phyloP scores from a whole-genome alignment of 2,797 vertebrate species.

The Phrynocephalus guinanensis region DNA sequence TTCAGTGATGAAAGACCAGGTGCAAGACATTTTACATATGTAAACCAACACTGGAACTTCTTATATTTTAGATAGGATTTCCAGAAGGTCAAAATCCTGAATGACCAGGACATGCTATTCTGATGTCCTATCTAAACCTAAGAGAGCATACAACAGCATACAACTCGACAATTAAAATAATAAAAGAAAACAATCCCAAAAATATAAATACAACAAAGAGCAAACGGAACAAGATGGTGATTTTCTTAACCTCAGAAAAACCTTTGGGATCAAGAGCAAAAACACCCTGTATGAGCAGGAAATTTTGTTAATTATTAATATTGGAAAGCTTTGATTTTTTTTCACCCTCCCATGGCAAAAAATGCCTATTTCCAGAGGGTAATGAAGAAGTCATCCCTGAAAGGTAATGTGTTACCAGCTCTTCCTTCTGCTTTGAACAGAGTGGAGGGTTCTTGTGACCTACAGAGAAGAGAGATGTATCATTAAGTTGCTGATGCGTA shows the following conservation, averaged over 20 bases:
- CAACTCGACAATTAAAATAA: neutral
- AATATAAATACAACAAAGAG: neutral
- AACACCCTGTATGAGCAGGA: neutral
- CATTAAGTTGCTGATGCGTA: slow-evolving; percentile 53
- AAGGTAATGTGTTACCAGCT: slow-evolving; percentile 48
- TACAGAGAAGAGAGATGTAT: slow-evolving; percentile 48
- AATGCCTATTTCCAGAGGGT: slow-evolving; percentile 46
- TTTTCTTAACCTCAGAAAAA: slow-evolving; percentile 29
- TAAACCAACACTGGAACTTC: neutral
- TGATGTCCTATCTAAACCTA: neutral
- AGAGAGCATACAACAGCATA: neutral
- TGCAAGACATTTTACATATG: neutral
- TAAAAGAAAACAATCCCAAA: neutral
- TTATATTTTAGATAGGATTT: neutral
- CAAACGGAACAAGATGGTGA: neutral
- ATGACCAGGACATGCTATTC: neutral
- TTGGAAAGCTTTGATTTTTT: rapidly evolving
- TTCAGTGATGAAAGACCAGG: neutral
- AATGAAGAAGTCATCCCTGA: slow-evolving; percentile 58
- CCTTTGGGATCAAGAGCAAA: neutral
- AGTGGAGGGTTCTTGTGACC: slow-evolving; percentile 56
- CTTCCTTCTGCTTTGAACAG: slow-evolving; percentile 56
- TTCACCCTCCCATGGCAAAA: slow-evolving; percentile 15
- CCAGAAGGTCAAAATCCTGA: neutral
- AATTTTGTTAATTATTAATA: slow-evolving; percentile 33